Evolutionary conservation across 1,140 invertebrate genomes (phyloP), one percentile per base, ranked within the genome.

Genomic region (Myzus persicae): DNA sequence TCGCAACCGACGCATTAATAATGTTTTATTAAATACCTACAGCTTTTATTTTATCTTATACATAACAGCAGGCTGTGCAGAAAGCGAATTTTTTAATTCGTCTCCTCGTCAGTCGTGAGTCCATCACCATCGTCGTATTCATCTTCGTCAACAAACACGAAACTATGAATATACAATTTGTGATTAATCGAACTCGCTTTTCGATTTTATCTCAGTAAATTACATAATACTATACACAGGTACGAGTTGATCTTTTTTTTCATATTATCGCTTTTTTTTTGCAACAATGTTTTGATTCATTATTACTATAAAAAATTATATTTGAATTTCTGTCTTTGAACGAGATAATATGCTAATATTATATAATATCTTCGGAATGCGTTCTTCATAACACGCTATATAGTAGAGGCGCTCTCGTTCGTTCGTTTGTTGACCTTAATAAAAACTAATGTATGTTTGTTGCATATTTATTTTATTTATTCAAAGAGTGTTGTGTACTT

Each of bases 391-490:
- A 22, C 76, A 82, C 22, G 36, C 76, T 2, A 36, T 81, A 81
- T 8, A 8, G 8, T 14, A 38, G 22, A 84, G 40, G 42, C 38
- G 38, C 24, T 84, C 38, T 40, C 8, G 22, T 84, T 14, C 31
- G 31, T 44, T 85, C 26, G 42, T 85, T 14, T 87, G 85, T 46
- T 36, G 85, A 36, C 85, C 85, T 87, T 46, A 87, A 87, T 87
- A 46, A 87, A 87, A 87, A 48, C 85, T 85, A 85, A 87, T 46
- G 42, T 84, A 87, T n/a, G 84, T 87, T 22, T n/a, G 31, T 46
- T 31, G 18, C 85, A 20, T n/a, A 22, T 87, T n/a, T 87, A 87
- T 87, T 87, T 87, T 87, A 87, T 46, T 87, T 46, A 46, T 87
- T 87, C 44, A 46, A 87, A 44, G 44, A 46, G 85, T 87, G 42